Base-by-base conservation (phyloP, 2,888 invertebrate genomes). In the Phyllotreta cruciferae region DNA sequence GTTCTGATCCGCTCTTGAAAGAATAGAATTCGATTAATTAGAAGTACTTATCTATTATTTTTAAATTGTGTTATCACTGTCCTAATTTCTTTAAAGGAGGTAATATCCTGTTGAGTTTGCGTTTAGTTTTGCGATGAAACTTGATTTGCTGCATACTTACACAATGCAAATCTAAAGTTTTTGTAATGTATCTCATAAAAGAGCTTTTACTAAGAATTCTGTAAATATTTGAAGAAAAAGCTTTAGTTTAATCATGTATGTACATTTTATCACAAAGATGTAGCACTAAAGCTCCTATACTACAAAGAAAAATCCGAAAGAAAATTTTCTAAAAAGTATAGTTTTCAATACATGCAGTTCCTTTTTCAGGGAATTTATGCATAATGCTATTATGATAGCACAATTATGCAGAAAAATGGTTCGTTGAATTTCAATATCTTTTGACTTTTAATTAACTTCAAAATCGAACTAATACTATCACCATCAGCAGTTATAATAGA, bases 211-310 rank as follows among this genome's bases (percentile, higher is more conserved):
- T 57, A 57, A 58, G 56, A 34, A 24, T 24, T 24, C 62, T 58
- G 58, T 62, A 60, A 62, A 60, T 63, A 60, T 69, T 70, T 66
- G 63, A 68, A 62, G 66, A 67, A 66, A 63, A 64, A 47, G 24
- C 67, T 60, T 53, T 37, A 56, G 64, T 67, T 67, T 67, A 70
- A 70, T 70, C 69, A 69, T 69, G 70, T 69, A 67, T 62, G 67
- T 66, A 67, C 65, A 70, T 67, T 70, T 66, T 65, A 66, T 62
- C 66, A 70, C 70, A 70, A 70, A 70, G 70, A 68, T 10, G 47
- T 34, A 66, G 62, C 54, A 65, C 64, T 4, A 24, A 24, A 63
- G 38, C 63, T 57, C 64, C 66, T 56, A 63, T 63, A 60, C 54
- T 62, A 67, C 67, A 70, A 70, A 68, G 67, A 62, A 66, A 64